Conservation (phyloP, 2,113 vertebrate species). For the Centropus bengalensis region DNA sequence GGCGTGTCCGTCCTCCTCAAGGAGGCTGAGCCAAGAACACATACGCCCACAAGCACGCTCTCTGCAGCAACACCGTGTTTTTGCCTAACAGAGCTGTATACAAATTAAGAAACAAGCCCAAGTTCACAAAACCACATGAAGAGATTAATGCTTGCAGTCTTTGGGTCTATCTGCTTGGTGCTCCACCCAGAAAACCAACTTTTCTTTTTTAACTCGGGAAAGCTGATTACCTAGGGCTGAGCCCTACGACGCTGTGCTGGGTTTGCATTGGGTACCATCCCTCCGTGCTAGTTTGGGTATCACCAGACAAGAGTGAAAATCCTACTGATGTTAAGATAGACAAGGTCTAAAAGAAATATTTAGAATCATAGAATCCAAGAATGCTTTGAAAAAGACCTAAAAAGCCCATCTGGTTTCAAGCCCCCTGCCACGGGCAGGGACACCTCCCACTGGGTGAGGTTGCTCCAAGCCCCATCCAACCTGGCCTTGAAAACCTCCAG, state of each 20-base stretch:
- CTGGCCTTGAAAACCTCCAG: too few relatives aligned
- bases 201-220: not conserved
- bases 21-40: slow-evolving; percentile 20
- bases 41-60: not conserved
- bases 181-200: not conserved
- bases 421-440: too few relatives aligned
- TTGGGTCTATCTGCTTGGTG: not conserved
- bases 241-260: not conserved
- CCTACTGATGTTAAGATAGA: not conserved
- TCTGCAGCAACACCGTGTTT: not conserved
- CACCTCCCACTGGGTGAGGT: too few relatives aligned
- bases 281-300: not conserved
- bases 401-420: too few relatives aligned
- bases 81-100: not conserved
- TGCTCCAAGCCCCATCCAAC: too few relatives aligned
- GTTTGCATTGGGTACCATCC: not conserved
- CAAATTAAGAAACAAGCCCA: slow-evolving; percentile 37
- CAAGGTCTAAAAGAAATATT: not conserved
- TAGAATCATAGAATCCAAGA: too few relatives aligned
- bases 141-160: not conserved
- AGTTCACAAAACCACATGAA: slow-evolving; percentile 39
- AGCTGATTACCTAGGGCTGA: not conserved
- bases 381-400: too few relatives aligned
- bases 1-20: not conserved
- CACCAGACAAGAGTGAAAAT: not conserved